phyloP scores from a whole-genome alignment of 2,888 invertebrate genomes.

The Ectemnius lituratus region DNA sequence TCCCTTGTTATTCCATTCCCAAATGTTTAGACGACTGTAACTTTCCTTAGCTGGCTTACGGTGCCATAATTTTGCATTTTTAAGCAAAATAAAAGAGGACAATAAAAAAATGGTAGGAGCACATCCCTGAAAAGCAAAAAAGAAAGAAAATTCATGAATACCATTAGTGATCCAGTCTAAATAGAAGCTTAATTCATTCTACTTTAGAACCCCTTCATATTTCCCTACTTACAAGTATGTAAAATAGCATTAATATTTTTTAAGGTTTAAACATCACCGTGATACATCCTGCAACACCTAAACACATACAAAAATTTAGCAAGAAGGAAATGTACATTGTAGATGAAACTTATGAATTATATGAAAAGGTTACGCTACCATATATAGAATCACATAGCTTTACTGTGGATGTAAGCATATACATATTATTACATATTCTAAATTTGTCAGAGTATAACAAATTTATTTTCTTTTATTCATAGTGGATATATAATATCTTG shows the following conservation, averaged over 20 bases:
- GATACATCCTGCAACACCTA: slow-evolving; percentile 95
- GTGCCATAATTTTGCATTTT: not conserved
- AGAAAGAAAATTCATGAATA: not conserved
- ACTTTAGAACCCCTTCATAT: not conserved
- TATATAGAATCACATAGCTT: slow-evolving; percentile 87
- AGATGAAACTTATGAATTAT: slow-evolving; percentile 90
- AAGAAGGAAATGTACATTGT: slow-evolving; percentile 87
- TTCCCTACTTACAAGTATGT: no score
- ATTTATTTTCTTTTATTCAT: slow-evolving; percentile 45
- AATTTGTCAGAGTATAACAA: not conserved
- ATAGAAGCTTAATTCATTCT: not conserved
- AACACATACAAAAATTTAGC: slow-evolving; percentile 93
- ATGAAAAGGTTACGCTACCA: slow-evolving; percentile 88
- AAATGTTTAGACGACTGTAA: not conserved
- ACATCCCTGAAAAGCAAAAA: not conserved
- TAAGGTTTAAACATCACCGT: slow-evolving; percentile 92
- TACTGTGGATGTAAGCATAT: slow-evolving; percentile 84
- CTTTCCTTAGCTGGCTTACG: not conserved
- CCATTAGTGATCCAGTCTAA: not conserved
- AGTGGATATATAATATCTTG: slow-evolving; percentile 99
- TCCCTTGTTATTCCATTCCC: not conserved
- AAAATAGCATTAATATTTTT: slow-evolving; percentile 61
- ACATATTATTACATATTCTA: not conserved
- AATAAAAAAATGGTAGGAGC: not conserved
- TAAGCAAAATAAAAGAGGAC: not conserved